Percentiles rank a stretch among this genome's conserved stretches.
These are phyloP conservation scores for Andrena bicolor DNA, from an alignment of 2,888 invertebrate genomes.

Conservation along the genomic window DNA sequence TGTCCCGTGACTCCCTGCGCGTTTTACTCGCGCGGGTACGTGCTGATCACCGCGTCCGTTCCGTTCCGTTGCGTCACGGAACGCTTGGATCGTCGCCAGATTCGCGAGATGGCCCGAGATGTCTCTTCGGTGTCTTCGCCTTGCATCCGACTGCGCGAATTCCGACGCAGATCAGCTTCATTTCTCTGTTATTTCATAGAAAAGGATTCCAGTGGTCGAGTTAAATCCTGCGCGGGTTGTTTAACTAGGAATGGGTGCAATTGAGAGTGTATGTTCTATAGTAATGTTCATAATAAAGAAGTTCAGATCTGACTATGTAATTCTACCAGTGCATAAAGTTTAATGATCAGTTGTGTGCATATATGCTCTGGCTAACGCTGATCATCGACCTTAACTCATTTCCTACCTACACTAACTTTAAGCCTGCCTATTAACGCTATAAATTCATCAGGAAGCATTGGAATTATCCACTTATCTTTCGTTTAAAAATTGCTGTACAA, in stretches of 20 bases:
- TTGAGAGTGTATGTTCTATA: no score
- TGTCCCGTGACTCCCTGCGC: neutral
- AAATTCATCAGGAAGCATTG: slow-evolving; percentile 9
- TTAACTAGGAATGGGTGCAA: neutral
- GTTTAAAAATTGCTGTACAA: neutral
- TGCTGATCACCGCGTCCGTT: neutral
- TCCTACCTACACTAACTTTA: neutral
- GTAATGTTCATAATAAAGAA: neutral
- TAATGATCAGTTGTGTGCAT: neutral
- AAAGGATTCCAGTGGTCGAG: neutral
- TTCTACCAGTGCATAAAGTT: neutral
- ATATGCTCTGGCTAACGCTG: neutral
- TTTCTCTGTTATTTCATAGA: neutral
- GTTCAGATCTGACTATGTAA: neutral
- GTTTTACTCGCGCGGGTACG: slow-evolving; percentile 11
- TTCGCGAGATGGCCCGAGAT: slow-evolving; percentile 13
- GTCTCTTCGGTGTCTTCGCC: neutral
- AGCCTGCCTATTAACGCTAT: neutral
- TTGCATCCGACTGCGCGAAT: neutral
- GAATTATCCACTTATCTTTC: slow-evolving; percentile 22
- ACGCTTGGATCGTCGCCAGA: slow-evolving; percentile 27
- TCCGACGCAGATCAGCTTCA: neutral
- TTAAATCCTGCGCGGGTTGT: neutral
- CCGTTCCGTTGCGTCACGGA: slow-evolving; percentile 3
- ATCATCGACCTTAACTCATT: neutral